phyloP scores from a whole-genome alignment of 1,140 invertebrate genomes.

The Penaeus japonicus region DNA sequence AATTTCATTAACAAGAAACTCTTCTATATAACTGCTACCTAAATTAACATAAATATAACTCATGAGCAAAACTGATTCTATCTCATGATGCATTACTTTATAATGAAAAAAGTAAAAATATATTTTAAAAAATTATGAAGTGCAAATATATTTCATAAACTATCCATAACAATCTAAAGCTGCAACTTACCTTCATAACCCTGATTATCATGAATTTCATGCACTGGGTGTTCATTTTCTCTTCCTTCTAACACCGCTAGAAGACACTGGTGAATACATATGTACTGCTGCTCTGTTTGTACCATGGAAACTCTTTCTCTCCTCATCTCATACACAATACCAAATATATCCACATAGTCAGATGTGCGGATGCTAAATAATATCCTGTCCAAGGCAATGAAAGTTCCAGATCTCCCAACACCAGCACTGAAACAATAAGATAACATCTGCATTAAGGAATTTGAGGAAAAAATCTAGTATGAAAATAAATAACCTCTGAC shows the following conservation, averaged over 20 bases:
- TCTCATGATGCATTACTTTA: too few relatives aligned
- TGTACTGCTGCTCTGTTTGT: slow-evolving; percentile 69
- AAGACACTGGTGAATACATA: slow-evolving; percentile 74
- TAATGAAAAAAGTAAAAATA: too few relatives aligned
- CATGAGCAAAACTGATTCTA: background rate
- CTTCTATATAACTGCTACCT: background rate
- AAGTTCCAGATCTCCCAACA: slow-evolving; percentile 89
- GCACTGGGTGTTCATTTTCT: slow-evolving; percentile 71
- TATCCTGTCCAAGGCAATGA: slow-evolving; percentile 92
- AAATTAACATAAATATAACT: background rate
- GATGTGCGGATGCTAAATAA: slow-evolving; percentile 66
- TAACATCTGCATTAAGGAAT: background rate
- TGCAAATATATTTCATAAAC: too few relatives aligned
- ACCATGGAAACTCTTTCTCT: slow-evolving; percentile 98
- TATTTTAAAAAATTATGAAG: too few relatives aligned
- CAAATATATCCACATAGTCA: slow-evolving; percentile 92
- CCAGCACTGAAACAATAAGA: slow-evolving; percentile 69
- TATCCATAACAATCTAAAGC: too few relatives aligned
- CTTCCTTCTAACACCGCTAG: slow-evolving; percentile 90
- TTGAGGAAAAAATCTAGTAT: too few relatives aligned
- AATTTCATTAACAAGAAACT: background rate
- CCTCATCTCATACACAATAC: slow-evolving; percentile 95
- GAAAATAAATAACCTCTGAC: too few relatives aligned
- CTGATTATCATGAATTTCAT: slow-evolving; percentile 87
- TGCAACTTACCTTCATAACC: slow-evolving; percentile 82